Percentiles rank a stretch among this genome's conserved stretches.
Conservation (phyloP, 2,797 vertebrate species). For the Pteropus rufus region DNA sequence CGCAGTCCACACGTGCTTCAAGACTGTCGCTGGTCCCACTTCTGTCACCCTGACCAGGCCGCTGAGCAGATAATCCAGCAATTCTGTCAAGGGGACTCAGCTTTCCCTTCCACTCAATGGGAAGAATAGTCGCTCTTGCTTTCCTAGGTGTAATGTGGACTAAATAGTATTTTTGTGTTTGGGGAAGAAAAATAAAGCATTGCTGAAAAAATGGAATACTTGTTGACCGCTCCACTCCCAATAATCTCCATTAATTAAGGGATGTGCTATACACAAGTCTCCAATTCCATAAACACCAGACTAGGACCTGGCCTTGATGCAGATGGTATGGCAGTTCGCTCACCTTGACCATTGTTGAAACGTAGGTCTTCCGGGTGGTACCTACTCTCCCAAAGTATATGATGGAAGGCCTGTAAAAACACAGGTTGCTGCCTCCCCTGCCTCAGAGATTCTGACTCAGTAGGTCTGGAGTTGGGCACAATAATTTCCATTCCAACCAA, state of each 20-base stretch:
- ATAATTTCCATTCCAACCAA: background rate
- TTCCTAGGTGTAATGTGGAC: background rate
- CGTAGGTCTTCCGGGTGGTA: background rate
- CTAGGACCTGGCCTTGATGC: background rate
- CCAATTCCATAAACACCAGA: background rate
- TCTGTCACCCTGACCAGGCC: background rate
- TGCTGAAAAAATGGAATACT: background rate
- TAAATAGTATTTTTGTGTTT: background rate
- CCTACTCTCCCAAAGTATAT: background rate
- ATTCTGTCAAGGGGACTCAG: background rate
- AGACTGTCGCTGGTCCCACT: background rate
- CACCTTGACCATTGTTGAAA: background rate
- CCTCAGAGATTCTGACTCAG: background rate
- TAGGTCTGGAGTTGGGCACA: background rate
- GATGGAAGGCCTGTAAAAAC: background rate
- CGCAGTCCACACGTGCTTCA: fast-evolving
- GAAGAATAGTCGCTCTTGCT: background rate
- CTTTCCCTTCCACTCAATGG: background rate
- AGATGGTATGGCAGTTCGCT: background rate
- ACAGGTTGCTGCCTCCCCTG: fast-evolving
- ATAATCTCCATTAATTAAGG: background rate
- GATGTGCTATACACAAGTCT: background rate
- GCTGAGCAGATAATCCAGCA: background rate
- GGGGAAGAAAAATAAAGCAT: background rate
- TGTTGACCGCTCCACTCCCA: background rate